Base-by-base conservation (phyloP, 2,888 invertebrate genomes). In the Andrena camellia region DNA sequence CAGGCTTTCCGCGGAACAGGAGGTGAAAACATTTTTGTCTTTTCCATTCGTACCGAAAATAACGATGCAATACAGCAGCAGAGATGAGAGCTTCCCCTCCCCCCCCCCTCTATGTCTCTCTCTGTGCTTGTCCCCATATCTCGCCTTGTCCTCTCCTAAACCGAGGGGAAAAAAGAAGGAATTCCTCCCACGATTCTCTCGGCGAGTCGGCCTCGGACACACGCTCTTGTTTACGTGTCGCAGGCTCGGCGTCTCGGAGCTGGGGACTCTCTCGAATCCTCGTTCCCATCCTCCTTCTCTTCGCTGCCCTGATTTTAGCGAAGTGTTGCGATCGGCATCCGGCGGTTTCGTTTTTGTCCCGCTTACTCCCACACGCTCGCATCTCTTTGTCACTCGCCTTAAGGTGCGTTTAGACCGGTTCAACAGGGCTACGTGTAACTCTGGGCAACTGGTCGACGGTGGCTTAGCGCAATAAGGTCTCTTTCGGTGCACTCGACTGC, bases 211-310 rank as follows among this genome's bases (percentile, higher is more conserved):
- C 89, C 89, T 88, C 87, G 88, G 85, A 79, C 85, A 70, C 74
- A 82, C 85, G 87, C 85, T 88, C 85, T 87, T 88, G 89, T 88
- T 88, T 88, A 88, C 87, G 85, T 86, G 87, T 82, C 85, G 81
- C 84, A 74, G 63, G 57, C 82, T 78, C 80, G 75, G 48, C 52
- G 52, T 78, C 83, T 74, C 75, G 57, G 52, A 63, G 71, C 33
- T 66, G 69, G 71, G 63, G 84, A 72, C 69, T 78, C 78, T 80
- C 84, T 86, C 86, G 86, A 79, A 84, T 80, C 88, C 70, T 78
- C 86, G 75, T 86, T 87, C 85, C 80, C 87, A 83, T 86, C 78
- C 83, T 89, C 86, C 85, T 86, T 86, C 74, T 82, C 42, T 79
- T 77, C 76, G 81, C 81, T 88, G 88, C 87, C 87, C 89, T 88